Conservation (phyloP, 2,797 vertebrate species). For the Alfaro cultratus region DNA sequence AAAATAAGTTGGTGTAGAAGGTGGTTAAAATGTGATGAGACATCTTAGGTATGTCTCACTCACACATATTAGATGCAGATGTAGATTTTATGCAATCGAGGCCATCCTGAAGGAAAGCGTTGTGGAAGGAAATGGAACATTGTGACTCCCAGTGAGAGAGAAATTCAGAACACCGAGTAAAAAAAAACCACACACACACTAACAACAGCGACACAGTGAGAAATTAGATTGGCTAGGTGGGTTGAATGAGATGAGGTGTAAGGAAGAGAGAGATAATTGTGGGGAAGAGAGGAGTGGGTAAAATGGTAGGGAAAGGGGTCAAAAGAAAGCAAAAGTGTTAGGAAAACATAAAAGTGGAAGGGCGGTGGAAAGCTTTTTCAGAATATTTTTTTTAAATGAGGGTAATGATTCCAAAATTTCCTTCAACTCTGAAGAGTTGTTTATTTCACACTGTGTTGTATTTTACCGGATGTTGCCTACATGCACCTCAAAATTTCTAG, state of each 20-base stretch:
- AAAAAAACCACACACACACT: not conserved
- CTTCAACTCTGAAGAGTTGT: not conserved
- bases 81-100: slow-evolving; percentile 45
- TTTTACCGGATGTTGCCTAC: not conserved
- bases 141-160: slow-evolving; percentile 51
- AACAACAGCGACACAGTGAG: slow-evolving; percentile 33
- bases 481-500: not conserved
- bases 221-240: slow-evolving; percentile 30
- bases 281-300: not conserved
- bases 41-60: slow-evolving; percentile 32
- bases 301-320: not conserved
- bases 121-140: slow-evolving; percentile 54
- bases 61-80: slow-evolving; percentile 31
- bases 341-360: not conserved
- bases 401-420: not conserved
- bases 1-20: slow-evolving; percentile 14
- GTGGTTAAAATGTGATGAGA: slow-evolving; percentile 7
- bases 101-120: slow-evolving; percentile 40
- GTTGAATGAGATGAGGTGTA: slow-evolving; percentile 15
- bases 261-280: slow-evolving; percentile 15
- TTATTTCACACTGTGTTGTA: not conserved
- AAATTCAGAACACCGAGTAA: slow-evolving; percentile 48
- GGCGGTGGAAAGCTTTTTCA: not conserved
- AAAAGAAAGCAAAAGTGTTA: slow-evolving; percentile 9
- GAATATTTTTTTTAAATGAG: not conserved